A percentile compares a stretch with the other conserved stretches of the same genome.
These are phyloP conservation scores for Torymus texanus DNA, from an alignment of 2,888 invertebrate genomes.

Conservation along the genomic window DNA sequence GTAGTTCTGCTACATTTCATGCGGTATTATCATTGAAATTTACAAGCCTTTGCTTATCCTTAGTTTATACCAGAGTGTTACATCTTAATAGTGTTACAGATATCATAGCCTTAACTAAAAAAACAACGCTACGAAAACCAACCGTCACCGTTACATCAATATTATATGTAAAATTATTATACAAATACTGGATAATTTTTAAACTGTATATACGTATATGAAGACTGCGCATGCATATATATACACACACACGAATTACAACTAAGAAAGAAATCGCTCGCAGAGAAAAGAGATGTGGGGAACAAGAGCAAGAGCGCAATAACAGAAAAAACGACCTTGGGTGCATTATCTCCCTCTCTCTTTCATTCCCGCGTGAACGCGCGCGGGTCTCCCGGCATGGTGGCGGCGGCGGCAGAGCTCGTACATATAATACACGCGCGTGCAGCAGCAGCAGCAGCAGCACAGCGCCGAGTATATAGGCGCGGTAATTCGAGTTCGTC, in stretches of 20 bases:
- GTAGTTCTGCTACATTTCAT: too few species aligned
- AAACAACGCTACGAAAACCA: too few species aligned
- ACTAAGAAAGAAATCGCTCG: not conserved
- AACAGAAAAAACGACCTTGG: constrained; percentile 46
- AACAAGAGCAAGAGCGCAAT: constrained; percentile 3
- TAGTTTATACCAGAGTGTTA: too few species aligned
- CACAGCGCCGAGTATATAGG: too few species aligned
- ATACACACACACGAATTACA: not conserved
- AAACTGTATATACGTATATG: not conserved
- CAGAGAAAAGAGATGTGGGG: not conserved
- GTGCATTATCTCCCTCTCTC: constrained; percentile 16
- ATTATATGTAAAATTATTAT: too few species aligned
- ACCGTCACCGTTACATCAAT: too few species aligned
- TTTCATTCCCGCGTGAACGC: not conserved
- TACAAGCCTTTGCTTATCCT: too few species aligned
- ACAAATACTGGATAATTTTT: too few species aligned
- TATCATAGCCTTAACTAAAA: too few species aligned
- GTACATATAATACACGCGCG: not conserved
- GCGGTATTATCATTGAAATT: too few species aligned
- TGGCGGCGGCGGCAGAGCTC: not conserved
- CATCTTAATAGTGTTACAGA: too few species aligned
- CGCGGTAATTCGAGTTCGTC: constrained; percentile 33
- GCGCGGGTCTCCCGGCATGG: not conserved
- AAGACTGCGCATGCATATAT: not conserved
- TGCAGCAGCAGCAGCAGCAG: not conserved